Evolutionary conservation across 2,113 vertebrate genomes (phyloP).

Genomic region (Gallinago jamesoni): DNA sequence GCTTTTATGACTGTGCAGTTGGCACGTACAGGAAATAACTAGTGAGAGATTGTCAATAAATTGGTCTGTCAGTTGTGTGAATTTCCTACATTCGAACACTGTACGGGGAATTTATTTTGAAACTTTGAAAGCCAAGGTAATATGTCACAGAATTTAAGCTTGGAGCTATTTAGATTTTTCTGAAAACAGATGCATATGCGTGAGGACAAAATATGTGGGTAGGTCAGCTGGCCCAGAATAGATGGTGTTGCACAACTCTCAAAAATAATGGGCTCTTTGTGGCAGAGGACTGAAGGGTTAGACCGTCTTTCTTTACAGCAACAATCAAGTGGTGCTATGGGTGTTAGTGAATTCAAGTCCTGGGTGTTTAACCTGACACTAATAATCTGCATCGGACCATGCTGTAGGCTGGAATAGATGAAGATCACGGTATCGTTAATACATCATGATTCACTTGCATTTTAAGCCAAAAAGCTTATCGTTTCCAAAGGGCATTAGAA

Average conservation of each 20-base stretch:
- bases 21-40: neutral
- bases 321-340: slow-evolving; percentile 28
- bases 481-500: slow-evolving; percentile 19
- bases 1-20: neutral
- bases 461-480: slow-evolving; percentile 44
- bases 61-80: neutral
- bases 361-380: neutral
- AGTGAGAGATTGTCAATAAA: neutral
- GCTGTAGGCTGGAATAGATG: neutral
- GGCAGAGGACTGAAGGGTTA: neutral
- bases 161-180: neutral
- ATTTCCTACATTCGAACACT: neutral
- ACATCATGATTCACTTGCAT: neutral
- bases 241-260: neutral
- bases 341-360: neutral
- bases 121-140: neutral
- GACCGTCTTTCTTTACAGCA: slow-evolving; percentile 22
- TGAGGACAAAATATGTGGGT: neutral
- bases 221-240: neutral
- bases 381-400: neutral
- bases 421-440: neutral
- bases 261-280: neutral
- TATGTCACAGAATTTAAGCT: neutral
- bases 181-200: neutral
- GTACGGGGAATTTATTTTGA: neutral